Evolutionary conservation across 2,888 invertebrate genomes (phyloP).

Genomic region (Sphecodes monilicornis): DNA sequence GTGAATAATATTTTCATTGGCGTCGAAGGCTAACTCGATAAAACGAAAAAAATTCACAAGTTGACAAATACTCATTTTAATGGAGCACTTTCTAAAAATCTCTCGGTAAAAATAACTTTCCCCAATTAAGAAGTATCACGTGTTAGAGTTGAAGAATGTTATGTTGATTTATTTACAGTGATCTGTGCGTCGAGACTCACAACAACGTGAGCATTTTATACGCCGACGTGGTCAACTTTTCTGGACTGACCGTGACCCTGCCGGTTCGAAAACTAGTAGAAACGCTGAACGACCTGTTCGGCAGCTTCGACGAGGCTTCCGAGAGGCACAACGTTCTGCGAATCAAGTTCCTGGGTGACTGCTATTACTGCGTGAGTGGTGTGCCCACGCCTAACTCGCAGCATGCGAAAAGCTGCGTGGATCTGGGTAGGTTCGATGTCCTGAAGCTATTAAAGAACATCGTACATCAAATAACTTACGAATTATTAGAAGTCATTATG

Average conservation of each 20-base stretch:
- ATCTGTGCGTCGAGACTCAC: constrained; percentile 94
- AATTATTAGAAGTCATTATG: not conserved
- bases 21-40: not conserved
- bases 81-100: not conserved
- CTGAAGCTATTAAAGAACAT: not conserved
- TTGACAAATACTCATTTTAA: not conserved
- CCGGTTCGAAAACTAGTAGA: constrained; percentile 93
- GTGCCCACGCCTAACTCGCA: constrained; percentile 91
- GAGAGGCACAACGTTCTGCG: constrained; percentile 92
- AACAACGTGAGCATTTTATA: constrained; percentile 95
- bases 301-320: constrained; percentile 95
- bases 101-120: not conserved
- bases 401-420: constrained; percentile 96
- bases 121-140: not conserved
- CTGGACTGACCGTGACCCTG: constrained; percentile 93
- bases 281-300: constrained; percentile 95
- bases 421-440: constrained; percentile 86
- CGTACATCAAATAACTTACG: not conserved
- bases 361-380: constrained; percentile 97
- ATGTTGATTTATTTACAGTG: constrained; percentile 86
- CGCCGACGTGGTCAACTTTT: constrained; percentile 97
- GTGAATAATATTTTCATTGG: not conserved
- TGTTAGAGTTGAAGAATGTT: not conserved
- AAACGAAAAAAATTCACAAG: not conserved
- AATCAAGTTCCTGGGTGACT: constrained; percentile 97